These are phyloP conservation scores for Acleris literana DNA, from an alignment of 2,888 invertebrate genomes.

Conservation along the genomic window DNA sequence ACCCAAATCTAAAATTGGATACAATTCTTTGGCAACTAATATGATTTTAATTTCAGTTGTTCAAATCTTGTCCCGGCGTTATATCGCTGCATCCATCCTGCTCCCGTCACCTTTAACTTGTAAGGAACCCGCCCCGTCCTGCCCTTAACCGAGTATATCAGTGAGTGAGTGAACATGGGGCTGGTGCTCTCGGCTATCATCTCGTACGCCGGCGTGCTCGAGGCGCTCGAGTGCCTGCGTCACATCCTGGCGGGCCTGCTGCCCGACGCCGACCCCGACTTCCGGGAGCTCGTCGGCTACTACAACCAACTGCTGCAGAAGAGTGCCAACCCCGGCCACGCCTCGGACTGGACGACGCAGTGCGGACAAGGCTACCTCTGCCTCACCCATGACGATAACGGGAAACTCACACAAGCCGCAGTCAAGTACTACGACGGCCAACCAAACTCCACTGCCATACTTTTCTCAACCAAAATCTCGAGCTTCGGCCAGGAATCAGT, in stretches of 20 bases:
- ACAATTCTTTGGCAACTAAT: constrained; percentile 79
- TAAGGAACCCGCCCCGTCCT: constrained; percentile 54
- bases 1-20: constrained; percentile 77
- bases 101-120: constrained; percentile 61
- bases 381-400: constrained; percentile 67
- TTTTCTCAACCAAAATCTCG: constrained; percentile 81
- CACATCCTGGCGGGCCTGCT: constrained; percentile 76
- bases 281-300: constrained; percentile 69
- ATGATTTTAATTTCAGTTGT: constrained; percentile 83
- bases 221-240: constrained; percentile 84
- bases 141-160: constrained; percentile 45
- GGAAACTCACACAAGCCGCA: constrained; percentile 67
- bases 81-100: constrained; percentile 72
- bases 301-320: constrained; percentile 68
- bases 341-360: constrained; percentile 65
- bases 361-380: constrained; percentile 75
- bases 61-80: constrained; percentile 78
- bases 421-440: constrained; percentile 73
- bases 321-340: constrained; percentile 54
- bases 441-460: constrained; percentile 69
- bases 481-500: constrained; percentile 79
- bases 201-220: constrained; percentile 89
- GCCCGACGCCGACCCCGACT: constrained; percentile 68
- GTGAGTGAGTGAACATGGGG: constrained; percentile 82
- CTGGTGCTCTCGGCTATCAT: constrained; percentile 89